phyloP scores from a whole-genome alignment of 1,140 invertebrate species.

The Brachystomella parvula region DNA sequence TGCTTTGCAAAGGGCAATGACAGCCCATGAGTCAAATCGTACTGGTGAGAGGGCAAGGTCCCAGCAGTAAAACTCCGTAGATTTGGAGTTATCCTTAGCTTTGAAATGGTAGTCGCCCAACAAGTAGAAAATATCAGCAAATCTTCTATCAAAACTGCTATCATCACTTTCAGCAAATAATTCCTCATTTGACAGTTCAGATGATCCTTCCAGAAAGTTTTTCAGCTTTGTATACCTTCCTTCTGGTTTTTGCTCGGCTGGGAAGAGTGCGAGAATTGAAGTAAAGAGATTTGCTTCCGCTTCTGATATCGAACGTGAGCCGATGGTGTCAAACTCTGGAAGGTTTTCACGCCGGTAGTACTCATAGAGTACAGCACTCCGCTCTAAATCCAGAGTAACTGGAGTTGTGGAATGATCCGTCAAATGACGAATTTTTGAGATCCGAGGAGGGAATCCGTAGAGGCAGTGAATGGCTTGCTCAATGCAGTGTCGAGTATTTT shows the following conservation, averaged over 20 bases:
- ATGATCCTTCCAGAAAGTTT: slow-evolving; percentile 55
- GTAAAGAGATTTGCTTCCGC: slow-evolving; percentile 63
- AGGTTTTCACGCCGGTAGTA: slow-evolving; percentile 70
- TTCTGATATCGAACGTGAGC: slow-evolving; percentile 60
- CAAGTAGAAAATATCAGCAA: slow-evolving; percentile 73
- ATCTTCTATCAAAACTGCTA: slow-evolving; percentile 42
- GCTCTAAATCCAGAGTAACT: slow-evolving; percentile 66
- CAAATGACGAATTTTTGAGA: slow-evolving; percentile 57
- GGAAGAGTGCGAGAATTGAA: slow-evolving; percentile 64
- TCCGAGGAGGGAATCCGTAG: slow-evolving; percentile 74
- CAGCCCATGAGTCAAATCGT: slow-evolving; percentile 85
- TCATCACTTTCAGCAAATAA: slow-evolving; percentile 42
- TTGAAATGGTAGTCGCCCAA: slow-evolving; percentile 90
- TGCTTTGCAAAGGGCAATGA: slow-evolving; percentile 70
- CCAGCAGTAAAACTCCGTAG: slow-evolving; percentile 69
- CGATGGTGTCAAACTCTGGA: slow-evolving; percentile 74
- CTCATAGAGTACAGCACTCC: slow-evolving; percentile 67
- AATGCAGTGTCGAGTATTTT: slow-evolving; percentile 55
- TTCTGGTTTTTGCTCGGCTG: slow-evolving; percentile 55
- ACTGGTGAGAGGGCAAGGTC: slow-evolving; percentile 71
- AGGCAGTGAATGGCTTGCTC: slow-evolving; percentile 85
- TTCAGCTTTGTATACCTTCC: slow-evolving; percentile 48
- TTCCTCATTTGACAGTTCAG: slow-evolving; percentile 43
- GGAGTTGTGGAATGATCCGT: slow-evolving; percentile 68
- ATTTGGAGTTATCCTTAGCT: slow-evolving; percentile 61